Evolutionary conservation across 2,113 vertebrate genomes (phyloP).

Genomic region (Pan paniscus): DNA sequence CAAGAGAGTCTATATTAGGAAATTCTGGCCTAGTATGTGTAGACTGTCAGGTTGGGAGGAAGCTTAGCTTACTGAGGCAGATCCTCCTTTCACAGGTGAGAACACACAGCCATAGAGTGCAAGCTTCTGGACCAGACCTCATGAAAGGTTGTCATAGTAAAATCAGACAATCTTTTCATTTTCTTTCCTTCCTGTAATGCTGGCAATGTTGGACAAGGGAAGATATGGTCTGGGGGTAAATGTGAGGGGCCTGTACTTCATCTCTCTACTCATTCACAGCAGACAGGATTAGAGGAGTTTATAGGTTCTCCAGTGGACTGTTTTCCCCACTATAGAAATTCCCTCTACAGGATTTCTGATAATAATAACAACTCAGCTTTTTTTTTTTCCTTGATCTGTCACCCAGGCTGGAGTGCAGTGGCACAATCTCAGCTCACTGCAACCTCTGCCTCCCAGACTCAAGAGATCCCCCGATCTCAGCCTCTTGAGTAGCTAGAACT

Average conservation of each 20-base stretch:
- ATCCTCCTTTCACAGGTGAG: not conserved
- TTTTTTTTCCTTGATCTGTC: too few species aligned
- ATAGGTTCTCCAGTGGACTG: not conserved
- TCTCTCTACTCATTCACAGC: not conserved
- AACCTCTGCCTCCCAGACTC: too few species aligned
- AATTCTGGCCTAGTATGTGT: not conserved
- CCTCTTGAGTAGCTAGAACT: too few species aligned
- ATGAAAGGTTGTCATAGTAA: not conserved
- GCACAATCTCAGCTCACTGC: too few species aligned
- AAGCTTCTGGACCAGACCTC: not conserved
- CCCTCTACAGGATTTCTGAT: not conserved
- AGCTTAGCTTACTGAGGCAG: not conserved
- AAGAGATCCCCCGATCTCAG: too few species aligned
- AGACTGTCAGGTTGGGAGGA: not conserved
- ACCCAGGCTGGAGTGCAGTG: too few species aligned
- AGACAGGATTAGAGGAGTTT: not conserved
- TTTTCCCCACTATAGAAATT: not conserved
- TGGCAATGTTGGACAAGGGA: not conserved
- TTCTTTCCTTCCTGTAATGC: not conserved
- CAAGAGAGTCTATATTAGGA: not conserved
- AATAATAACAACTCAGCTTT: not conserved
- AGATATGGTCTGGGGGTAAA: not conserved
- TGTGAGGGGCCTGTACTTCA: fast-evolving
- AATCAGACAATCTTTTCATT: not conserved
- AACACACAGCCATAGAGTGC: not conserved